Evolutionary conservation across 2,797 vertebrate species (phyloP).

Genomic region (Varecia variegata): DNA sequence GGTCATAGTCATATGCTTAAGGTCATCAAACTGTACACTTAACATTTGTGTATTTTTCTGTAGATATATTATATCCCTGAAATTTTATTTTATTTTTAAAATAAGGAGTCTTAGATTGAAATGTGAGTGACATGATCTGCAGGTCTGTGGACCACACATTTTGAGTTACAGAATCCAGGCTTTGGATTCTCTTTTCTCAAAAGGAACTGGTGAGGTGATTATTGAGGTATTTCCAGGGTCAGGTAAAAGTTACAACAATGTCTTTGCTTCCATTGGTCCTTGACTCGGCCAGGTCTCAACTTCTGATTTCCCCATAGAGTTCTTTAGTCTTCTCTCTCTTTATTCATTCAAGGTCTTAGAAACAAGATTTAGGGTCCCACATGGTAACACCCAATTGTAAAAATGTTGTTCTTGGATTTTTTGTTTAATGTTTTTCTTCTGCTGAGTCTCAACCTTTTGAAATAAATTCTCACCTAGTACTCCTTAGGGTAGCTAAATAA

Average conservation of each 20-base stretch:
- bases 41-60: neutral
- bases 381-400: conserved; percentile 20
- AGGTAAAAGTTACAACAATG: neutral
- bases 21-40: neutral
- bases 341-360: neutral
- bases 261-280: neutral
- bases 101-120: neutral
- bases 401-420: conserved; percentile 44
- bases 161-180: neutral
- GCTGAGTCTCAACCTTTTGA: conserved; percentile 47
- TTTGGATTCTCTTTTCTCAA: neutral
- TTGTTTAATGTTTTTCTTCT: conserved; percentile 56
- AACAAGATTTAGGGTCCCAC: conserved; percentile 31
- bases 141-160: neutral
- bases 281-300: neutral
- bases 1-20: neutral
- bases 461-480: conserved; percentile 48
- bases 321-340: neutral
- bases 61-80: neutral
- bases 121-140: neutral
- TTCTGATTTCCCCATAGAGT: neutral
- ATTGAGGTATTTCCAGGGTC: neutral
- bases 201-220: neutral
- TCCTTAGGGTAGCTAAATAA: conserved; percentile 50
- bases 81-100: neutral